Evolutionary conservation across 2,888 invertebrate genomes (phyloP).

Genomic region (Bellardia bayeri): DNA sequence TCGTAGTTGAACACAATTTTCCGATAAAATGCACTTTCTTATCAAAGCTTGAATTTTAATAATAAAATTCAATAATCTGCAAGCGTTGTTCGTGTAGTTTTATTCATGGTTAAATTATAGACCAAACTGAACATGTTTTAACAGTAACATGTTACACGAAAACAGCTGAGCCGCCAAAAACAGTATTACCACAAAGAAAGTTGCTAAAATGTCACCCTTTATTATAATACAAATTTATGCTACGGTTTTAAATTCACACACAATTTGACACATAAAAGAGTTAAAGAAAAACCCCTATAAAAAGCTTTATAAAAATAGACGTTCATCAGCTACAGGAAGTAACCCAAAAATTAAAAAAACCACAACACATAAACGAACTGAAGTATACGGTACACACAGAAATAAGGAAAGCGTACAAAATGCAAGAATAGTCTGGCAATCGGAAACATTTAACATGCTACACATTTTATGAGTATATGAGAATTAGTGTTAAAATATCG

Average conservation of each 20-base stretch:
- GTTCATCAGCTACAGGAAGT: conserved; percentile 13
- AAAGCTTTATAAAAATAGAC: background rate
- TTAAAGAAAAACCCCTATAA: background rate
- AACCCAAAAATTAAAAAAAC: background rate
- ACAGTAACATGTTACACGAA: too few species aligned
- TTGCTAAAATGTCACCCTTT: too few species aligned
- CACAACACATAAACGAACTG: background rate
- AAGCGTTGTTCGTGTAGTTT: too few species aligned
- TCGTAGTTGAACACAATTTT: too few species aligned
- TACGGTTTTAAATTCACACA: background rate
- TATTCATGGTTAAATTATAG: too few species aligned
- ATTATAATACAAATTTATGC: background rate
- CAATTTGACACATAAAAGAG: background rate
- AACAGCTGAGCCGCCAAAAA: too few species aligned
- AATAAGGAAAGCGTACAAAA: background rate
- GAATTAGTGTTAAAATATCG: too few species aligned
- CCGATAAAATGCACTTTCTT: too few species aligned
- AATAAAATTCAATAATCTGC: too few species aligned
- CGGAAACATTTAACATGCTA: background rate
- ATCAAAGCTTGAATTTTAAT: too few species aligned
- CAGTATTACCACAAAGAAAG: too few species aligned
- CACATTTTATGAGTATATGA: background rate
- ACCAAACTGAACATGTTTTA: too few species aligned
- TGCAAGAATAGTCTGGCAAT: background rate
- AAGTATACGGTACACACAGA: background rate